phyloP scores from a whole-genome alignment of 2,888 invertebrate genomes.

The Argyresthia albistria region DNA sequence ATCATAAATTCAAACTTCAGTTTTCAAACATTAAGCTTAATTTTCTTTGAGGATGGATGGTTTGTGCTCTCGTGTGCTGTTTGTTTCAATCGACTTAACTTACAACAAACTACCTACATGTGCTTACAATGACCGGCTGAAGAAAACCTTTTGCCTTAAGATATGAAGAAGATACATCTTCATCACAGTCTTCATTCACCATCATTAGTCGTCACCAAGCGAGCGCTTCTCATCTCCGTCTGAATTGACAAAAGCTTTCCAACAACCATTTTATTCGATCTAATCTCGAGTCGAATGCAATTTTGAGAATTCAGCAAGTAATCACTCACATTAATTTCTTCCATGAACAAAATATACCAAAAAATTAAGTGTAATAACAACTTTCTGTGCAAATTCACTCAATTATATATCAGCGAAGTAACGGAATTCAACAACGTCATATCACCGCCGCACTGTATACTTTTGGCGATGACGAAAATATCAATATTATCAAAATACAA shows the following conservation, averaged over 20 bases:
- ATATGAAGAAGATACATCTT: no score
- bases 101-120: constrained; percentile 30
- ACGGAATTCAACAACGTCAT: constrained; percentile 57
- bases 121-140: no score
- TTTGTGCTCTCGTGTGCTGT: constrained; percentile 66
- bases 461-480: constrained; percentile 48
- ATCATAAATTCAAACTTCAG: constrained; percentile 71
- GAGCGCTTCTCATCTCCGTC: background rate
- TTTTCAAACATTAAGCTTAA: constrained; percentile 66
- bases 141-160: no score
- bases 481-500: constrained; percentile 21
- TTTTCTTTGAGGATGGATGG: constrained; percentile 66
- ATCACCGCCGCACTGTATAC: constrained; percentile 29
- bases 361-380: constrained; percentile 70
- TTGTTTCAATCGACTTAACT: constrained; percentile 55
- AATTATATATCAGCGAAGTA: constrained; percentile 49
- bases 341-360: constrained; percentile 28
- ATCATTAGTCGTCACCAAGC: no score
- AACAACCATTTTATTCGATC: constrained; percentile 7
- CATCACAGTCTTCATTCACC: no score
- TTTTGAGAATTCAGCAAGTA: background rate
- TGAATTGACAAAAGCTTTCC: constrained; percentile 5
- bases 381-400: constrained; percentile 68
- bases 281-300: background rate
- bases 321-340: constrained; percentile 14